A percentile compares a stretch with the other conserved stretches of the same genome.
Conservation (phyloP, 2,888 invertebrate species). For the Macroteleia sp. region DNA sequence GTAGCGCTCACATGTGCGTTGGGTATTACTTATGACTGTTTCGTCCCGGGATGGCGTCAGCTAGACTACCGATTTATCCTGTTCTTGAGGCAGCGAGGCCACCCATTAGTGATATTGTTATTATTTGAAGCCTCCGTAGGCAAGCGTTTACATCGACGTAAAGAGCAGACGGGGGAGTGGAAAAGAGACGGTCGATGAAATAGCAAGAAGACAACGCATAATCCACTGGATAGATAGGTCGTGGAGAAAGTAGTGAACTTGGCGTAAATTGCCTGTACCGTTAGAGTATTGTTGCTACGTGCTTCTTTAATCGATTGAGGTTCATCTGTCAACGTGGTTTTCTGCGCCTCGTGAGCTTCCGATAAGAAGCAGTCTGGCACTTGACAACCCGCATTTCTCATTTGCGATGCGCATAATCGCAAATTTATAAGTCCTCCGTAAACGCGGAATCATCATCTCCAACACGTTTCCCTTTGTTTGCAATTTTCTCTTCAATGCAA, state of each 20-base stretch:
- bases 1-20: too few relatives aligned
- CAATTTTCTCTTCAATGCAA: conserved; percentile 46
- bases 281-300: conserved; percentile 53
- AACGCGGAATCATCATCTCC: conserved; percentile 31
- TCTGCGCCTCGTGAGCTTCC: conserved; percentile 12
- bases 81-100: conserved; percentile 63
- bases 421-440: conserved; percentile 27
- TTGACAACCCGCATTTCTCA: conserved; percentile 28
- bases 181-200: conserved; percentile 60
- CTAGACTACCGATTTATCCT: conserved; percentile 69
- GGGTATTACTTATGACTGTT: conserved; percentile 8
- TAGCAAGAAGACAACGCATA: conserved; percentile 55
- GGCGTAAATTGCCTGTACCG: conserved; percentile 49
- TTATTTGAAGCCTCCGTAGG: conserved; percentile 73
- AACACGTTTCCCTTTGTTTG: conserved; percentile 37
- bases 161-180: conserved; percentile 31
- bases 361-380: conserved; percentile 31
- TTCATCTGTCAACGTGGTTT: conserved; percentile 47
- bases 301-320: conserved; percentile 16
- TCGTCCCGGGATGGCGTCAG: conserved; percentile 45
- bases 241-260: conserved; percentile 71
- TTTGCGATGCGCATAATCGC: conserved; percentile 47
- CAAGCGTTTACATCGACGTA: conserved; percentile 68
- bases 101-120: conserved; percentile 75
- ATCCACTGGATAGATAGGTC: conserved; percentile 66